Base-by-base conservation (phyloP, 2,888 invertebrate genomes). In the Antheraea yamamai region DNA sequence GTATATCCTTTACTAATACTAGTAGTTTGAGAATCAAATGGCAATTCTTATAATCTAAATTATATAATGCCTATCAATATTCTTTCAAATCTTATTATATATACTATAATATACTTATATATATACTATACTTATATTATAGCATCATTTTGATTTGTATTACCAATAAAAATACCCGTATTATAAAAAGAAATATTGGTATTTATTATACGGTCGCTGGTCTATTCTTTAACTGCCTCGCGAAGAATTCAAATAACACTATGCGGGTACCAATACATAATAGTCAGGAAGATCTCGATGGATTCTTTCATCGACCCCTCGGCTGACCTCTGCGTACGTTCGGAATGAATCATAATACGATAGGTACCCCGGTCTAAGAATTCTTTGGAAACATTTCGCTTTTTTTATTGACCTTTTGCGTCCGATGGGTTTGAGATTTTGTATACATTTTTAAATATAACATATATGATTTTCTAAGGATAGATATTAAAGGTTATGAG, bases 301-400 rank as follows among this genome's bases (percentile, higher is more conserved):
- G 79, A 80, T 80, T 79, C 79, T 76, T 75, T 55, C 58, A 72
- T 73, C 77, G 80, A 79, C 79, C 47, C 47, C 79, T 73, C 76
- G 76, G 26, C 76, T 78, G 80, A 80, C 80, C 78, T 77, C 47
- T 47, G 73, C 73, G 73, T 23, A 26, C 66, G 58, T 61, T 71
- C 51, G 55, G 68, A 70, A 66, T 75, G 70, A 73, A 75, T 75
- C 73, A 70, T 73, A 26, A 75, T 68, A 58, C 35, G 23, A 71
- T 75, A 71, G 39, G 47, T 35, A 39, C 4, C 4, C 61, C 16
- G 58, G 51, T 61, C 70, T 52, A 72, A 26, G 58, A n/a, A 75
- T 61, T 61, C 20, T 47, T 71, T 72, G n/a, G 61, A 39, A 23
- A 55, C n/a, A 58, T 35, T 16, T 72, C 23, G n/a, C 55, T 20